Evolutionary conservation across 1,140 invertebrate genomes (phyloP).

Genomic region (Augochlora pura): DNA sequence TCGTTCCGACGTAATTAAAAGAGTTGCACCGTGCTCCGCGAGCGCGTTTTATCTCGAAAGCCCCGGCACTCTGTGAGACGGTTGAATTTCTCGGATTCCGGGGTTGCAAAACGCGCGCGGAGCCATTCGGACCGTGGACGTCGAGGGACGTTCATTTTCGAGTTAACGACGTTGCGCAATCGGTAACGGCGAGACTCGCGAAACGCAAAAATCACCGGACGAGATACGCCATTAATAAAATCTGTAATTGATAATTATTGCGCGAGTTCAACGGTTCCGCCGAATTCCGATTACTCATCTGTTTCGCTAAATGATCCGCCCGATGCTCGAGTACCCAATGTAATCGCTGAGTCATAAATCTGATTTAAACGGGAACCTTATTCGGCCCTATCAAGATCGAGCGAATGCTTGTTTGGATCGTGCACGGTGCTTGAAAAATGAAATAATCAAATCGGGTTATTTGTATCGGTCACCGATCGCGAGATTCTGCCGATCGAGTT

Average conservation of each 20-base stretch:
- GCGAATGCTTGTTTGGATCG: neutral
- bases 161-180: slow-evolving; percentile 31
- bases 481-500: no score
- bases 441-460: neutral
- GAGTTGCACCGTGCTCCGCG: neutral
- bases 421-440: neutral
- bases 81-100: slow-evolving; percentile 22
- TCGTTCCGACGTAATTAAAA: slow-evolving; percentile 5
- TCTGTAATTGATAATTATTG: slow-evolving; percentile 19
- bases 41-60: slow-evolving; percentile 4
- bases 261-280: neutral
- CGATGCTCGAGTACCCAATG: neutral
- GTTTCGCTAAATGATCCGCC: neutral
- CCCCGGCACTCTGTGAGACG: neutral
- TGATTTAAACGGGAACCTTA: neutral
- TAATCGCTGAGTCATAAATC: slow-evolving; percentile 23
- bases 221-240: slow-evolving; percentile 20
- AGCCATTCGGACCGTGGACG: neutral
- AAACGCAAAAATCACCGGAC: neutral
- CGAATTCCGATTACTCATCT: slow-evolving; percentile 13
- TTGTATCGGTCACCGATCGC: neutral
- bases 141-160: neutral
- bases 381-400: neutral
- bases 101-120: neutral
- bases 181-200: neutral